Conservation (phyloP, 2,888 invertebrate genomes). For the Coecobrya sp. region DNA sequence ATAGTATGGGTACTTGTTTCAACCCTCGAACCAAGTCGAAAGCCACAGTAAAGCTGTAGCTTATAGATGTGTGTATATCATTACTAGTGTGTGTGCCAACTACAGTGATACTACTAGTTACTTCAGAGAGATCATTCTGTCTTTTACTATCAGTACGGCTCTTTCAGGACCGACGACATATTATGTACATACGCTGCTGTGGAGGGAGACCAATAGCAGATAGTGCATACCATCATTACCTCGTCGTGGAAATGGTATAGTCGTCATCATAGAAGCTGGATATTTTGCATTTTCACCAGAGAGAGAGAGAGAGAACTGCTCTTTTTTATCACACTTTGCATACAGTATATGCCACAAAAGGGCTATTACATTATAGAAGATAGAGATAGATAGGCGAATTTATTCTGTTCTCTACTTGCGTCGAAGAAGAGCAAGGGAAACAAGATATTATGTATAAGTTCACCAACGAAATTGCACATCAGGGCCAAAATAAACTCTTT, state of each 20-base stretch:
- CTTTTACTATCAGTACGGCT: slow-evolving; percentile 1
- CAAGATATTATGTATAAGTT: slow-evolving; percentile 45
- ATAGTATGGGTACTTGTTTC: neutral
- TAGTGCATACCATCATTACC: slow-evolving; percentile 13
- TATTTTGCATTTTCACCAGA: slow-evolving; percentile 59
- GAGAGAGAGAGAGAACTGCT: slow-evolving; percentile 50
- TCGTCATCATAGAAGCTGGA: slow-evolving; percentile 30
- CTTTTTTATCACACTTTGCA: slow-evolving; percentile 69
- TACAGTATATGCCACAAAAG: slow-evolving; percentile 60
- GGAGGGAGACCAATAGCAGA: neutral
- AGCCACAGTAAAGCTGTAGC: slow-evolving; percentile 25
- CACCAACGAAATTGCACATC: slow-evolving; percentile 60
- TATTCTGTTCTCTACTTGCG: slow-evolving; percentile 10
- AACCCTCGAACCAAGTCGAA: slow-evolving; percentile 32
- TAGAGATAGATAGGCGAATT: slow-evolving; percentile 38
- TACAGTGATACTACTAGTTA: slow-evolving; percentile 27
- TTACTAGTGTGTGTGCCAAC: slow-evolving; percentile 7
- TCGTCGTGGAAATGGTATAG: slow-evolving; percentile 16
- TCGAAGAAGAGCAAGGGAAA: slow-evolving; percentile 18
- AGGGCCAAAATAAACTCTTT: slow-evolving; percentile 66
- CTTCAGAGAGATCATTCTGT: neutral
- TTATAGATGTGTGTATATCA: neutral
- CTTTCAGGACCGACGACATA: slow-evolving; percentile 12
- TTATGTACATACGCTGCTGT: too few relatives aligned
- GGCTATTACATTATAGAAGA: slow-evolving; percentile 62